Base-by-base conservation (phyloP, 2,113 vertebrate genomes). In the Campylorhamphus procurvoides region DNA sequence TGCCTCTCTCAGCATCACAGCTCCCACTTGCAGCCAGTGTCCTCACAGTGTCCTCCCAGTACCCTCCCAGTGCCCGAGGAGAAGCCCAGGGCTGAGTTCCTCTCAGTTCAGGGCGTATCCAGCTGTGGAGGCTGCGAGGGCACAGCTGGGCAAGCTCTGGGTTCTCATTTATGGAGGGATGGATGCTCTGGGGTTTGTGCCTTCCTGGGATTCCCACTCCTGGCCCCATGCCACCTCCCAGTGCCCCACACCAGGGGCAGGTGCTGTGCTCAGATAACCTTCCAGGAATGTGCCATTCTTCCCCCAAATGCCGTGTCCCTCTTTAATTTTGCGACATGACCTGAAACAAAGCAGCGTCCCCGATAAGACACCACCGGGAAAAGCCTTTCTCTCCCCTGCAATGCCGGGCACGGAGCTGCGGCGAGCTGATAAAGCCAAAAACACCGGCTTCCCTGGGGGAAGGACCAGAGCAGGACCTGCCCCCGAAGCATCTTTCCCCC, bases 351-450 rank as follows among this genome's bases (percentile, higher is more conserved):
- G 95, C 89, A 14, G 44, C 6, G 1, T 49, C 91, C 55, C 49
- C 2, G 47, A 93, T 90, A 94, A 94, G 84, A 73, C 31, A 10
- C 82, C 55, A 0, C 62, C 12, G 94, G 79, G 90, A 84, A 92
- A 95, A 96, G 58, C 73, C 83, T 83, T 91, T 90, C 86, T 62
- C 73, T 94, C 62, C 75, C 90, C 82, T 80, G 78, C 80, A 33
- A 44, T 1, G 4, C 88, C 25, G 3, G 59, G 84, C 59, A 27
- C 3, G 18, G 84, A 63, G 79, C 90, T 97, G 96, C 3, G 1
- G 74, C 6, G 87, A 94, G 92, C 91, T 92, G 96, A 95, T 96
- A 96, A 97, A 84, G 90, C 49, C 3, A 1, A 58, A 49, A 86
- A 31, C 49, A 23, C 3, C 7, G 9, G 29, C 40, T 78, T 87